Conservation (phyloP, 2,113 vertebrate genomes). For the Dolichotis patagonum region DNA sequence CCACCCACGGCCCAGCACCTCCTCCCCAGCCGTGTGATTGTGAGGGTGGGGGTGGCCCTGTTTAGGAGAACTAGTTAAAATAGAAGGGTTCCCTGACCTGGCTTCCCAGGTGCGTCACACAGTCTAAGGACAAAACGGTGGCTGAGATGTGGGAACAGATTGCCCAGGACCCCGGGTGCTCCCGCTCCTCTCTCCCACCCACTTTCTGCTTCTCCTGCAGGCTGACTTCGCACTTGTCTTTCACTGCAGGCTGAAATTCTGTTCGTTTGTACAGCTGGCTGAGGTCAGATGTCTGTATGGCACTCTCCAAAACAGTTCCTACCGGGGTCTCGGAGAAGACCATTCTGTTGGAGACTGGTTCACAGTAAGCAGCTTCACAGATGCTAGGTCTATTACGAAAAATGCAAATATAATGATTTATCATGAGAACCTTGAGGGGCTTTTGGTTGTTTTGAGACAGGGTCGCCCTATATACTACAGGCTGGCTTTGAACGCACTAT, state of each 20-base stretch:
- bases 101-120: neutral
- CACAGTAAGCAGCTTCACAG: neutral
- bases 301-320: neutral
- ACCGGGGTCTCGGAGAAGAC: neutral
- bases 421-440: neutral
- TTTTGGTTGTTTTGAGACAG: neutral
- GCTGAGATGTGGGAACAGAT: neutral
- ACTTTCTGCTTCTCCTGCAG: neutral
- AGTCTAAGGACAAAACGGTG: neutral
- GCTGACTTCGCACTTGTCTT: neutral
- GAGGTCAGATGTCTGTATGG: neutral
- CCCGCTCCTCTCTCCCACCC: accelerated
- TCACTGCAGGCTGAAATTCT: neutral
- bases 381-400: neutral
- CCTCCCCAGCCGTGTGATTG: neutral
- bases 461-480: neutral
- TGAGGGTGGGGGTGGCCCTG: neutral
- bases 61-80: neutral
- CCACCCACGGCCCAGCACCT: accelerated
- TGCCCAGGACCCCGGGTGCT: neutral
- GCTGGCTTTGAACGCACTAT: neutral
- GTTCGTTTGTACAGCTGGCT: neutral
- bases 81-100: neutral
- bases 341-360: neutral
- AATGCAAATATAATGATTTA: neutral